Conservation (phyloP, 2,797 vertebrate genomes). For the Trematocara caparti region DNA sequence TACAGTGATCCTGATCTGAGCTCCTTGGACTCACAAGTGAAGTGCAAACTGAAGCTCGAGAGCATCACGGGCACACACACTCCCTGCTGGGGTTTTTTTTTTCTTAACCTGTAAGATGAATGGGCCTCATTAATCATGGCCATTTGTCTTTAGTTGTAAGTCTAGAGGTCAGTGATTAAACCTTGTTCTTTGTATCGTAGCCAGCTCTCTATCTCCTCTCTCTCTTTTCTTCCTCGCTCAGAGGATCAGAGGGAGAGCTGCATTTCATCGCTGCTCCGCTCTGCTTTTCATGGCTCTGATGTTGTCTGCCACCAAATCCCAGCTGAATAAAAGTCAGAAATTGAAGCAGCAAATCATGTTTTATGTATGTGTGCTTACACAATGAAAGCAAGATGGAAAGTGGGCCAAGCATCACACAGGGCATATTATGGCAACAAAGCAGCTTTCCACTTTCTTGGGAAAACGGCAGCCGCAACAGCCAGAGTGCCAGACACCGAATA, state of each 20-base stretch:
- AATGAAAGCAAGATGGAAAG: conserved; percentile 66
- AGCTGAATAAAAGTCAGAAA: conserved; percentile 72
- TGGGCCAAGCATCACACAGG: conserved; percentile 68
- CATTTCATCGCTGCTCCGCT: conserved; percentile 33
- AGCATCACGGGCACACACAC: conserved; percentile 16
- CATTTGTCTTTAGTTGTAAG: conserved; percentile 63
- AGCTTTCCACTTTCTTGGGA: conserved; percentile 61
- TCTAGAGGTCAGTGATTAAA: conserved; percentile 70
- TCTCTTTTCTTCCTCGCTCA: neutral
- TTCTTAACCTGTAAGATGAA: conserved; percentile 53
- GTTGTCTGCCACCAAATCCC: conserved; percentile 64
- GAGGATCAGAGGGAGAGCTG: conserved; percentile 44
- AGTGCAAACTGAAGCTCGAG: conserved; percentile 17
- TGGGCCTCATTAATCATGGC: conserved; percentile 59
- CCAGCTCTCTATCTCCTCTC: conserved; percentile 27
- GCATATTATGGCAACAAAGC: conserved; percentile 69
- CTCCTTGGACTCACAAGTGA: neutral
- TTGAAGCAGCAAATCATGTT: conserved; percentile 73
- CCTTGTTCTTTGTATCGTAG: conserved; percentile 37
- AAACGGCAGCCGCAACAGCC: conserved; percentile 13
- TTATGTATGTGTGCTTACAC: conserved; percentile 74
- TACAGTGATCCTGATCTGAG: conserved; percentile 5
- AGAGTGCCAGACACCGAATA: conserved; percentile 3
- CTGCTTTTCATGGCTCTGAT: conserved; percentile 56
- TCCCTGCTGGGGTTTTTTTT: neutral